These are phyloP conservation scores for Phlogophora meticulosa DNA, from an alignment of 2,888 invertebrate genomes.

Conservation along the genomic window DNA sequence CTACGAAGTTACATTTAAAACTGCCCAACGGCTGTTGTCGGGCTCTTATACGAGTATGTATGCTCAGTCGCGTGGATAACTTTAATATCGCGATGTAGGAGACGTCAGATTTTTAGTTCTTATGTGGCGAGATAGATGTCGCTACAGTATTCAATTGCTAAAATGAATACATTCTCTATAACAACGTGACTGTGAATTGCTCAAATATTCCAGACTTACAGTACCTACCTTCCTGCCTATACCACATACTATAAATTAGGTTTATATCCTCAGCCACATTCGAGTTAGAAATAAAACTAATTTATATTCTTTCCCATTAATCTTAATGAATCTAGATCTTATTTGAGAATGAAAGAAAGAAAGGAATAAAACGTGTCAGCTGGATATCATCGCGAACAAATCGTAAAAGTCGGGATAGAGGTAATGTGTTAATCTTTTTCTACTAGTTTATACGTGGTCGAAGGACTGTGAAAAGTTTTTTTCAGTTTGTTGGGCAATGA, in stretches of 20 bases:
- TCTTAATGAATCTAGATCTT: conserved; percentile 41
- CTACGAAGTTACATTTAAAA: too few relatives aligned
- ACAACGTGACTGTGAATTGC: too few relatives aligned
- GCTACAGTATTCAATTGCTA: too few relatives aligned
- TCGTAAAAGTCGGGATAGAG: conserved; percentile 34
- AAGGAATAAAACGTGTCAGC: conserved; percentile 26
- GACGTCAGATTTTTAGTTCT: too few relatives aligned
- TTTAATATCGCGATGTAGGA: too few relatives aligned
- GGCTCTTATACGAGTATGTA: too few relatives aligned
- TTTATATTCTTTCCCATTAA: conserved; percentile 37
- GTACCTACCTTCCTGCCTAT: neutral
- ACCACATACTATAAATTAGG: conserved; percentile 24
- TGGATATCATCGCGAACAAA: neutral
- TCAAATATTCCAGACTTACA: neutral
- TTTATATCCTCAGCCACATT: conserved; percentile 31
- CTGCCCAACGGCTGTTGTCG: too few relatives aligned
- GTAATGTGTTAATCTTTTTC: conserved; percentile 30
- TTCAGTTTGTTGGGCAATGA: neutral
- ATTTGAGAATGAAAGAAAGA: conserved; percentile 19
- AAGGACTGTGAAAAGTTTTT: neutral
- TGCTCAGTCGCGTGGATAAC: too few relatives aligned
- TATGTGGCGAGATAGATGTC: too few relatives aligned
- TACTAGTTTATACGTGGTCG: neutral
- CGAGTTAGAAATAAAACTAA: conserved; percentile 27
- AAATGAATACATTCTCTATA: too few relatives aligned